Evolutionary conservation across 2,797 vertebrate species (phyloP), one percentile per base, ranked within the genome.

Genomic region (Scomberomorus guttatus): DNA sequence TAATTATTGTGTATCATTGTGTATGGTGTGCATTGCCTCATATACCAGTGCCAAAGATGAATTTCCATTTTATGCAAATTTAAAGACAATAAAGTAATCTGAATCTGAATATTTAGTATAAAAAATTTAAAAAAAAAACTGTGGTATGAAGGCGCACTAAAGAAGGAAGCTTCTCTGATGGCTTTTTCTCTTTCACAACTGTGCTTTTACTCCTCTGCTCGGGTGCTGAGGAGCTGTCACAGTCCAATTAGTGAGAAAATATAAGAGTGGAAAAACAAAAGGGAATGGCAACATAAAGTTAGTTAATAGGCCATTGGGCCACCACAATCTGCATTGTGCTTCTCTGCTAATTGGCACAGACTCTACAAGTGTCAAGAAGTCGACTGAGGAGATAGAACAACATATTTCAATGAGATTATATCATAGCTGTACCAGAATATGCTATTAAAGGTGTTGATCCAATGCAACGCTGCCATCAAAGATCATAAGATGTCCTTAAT

Each of bases 201-300:
- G 20, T 51, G 18, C 20, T 64, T 80, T 71, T 79, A 18, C 58
- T 72, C 18, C 32, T 80, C 46, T 71, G 67, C 34, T 13, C 2
- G 20, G 50, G 58, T 60, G 60, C 79, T 74, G 62, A 44, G 69
- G 70, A 74, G 75, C 79, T 87, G 74, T 88, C 85, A 76, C 75
- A 51, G 72, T 82, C 89, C 84, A 93, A 92, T 92, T 94, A 90
- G 74, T 7, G 18, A 74, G 75, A 58, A 89, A 77, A 90, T 80
- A 76, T 78, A 64, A 59, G 48, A 60, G 63, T 7, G 37, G 59
- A 54, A 77, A 86, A 85, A 88, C 57, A 85, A 84, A 84, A 75
- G 63, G 55, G n/a, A 84, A 82, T n/a, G 39, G 77, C 72, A 78
- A 71, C 81, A 84, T 82, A 65, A 85, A 84, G 80, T 82, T 66